Base-by-base conservation (phyloP, 2,797 vertebrate species). In the Valencia hispanica region DNA sequence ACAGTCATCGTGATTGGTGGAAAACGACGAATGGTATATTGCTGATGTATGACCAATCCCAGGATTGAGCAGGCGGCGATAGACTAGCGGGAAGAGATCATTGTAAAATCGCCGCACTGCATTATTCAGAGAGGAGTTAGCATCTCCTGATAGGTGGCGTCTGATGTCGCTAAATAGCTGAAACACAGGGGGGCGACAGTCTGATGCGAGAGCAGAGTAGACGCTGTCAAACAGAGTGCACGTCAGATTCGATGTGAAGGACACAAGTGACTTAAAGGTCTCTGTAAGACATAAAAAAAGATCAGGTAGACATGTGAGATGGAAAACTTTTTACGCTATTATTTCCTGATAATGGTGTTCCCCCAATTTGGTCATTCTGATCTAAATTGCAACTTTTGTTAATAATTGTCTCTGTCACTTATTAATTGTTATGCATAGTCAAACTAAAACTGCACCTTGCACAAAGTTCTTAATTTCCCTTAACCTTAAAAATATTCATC, bases 51-150 rank as follows among this genome's bases (percentile, higher is more conserved):
- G 91, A 65, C 94, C 93, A 0, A 95, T 71, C 25, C 95, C 95
- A 0, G 96, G 97, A 88, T 97, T 97, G 88, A 97, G 94, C 71
- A 97, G 94, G 45, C 95, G 95, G 34, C 93, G 96, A 34, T 97
- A 98, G 50, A 97, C 97, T 89, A 97, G 80, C 0, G 97, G 97
- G 85, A 98, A 98, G 79, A 98, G 96, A 48, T 95, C 92, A 43
- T 97, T 93, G 82, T 96, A 97, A 93, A 97, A 97, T 0, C 74
- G 91, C 30, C 94, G 89, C 0, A 97, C 96, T 0, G 93, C 92
- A 1, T 63, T 83, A 48, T 96, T 96, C 83, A 97, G 79, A 0
- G 95, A 95, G 86, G 92, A 91, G 34, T 93, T 82, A 0, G 93
- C 79, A 30, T 94, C 86, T 0, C 96, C 97, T 43, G 95, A 94